Percentiles rank a stretch among this genome's conserved stretches.
Evolutionary conservation across 2,113 vertebrate species (phyloP).

Genomic region (Paradoxurus hermaphroditus): DNA sequence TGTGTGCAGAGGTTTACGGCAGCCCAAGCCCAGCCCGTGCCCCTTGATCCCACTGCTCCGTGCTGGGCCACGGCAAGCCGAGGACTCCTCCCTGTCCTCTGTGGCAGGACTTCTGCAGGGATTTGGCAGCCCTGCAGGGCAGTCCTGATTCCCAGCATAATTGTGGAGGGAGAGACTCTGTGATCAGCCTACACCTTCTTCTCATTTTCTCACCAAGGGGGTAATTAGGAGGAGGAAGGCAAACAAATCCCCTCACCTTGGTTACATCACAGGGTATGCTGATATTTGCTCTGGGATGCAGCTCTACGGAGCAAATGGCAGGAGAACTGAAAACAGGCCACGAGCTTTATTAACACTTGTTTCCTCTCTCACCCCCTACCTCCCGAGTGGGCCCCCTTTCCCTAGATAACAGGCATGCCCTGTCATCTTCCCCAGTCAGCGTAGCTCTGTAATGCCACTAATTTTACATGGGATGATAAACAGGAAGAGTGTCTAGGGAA

Average conservation of each 20-base stretch:
- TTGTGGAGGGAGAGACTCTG: conserved; percentile 16
- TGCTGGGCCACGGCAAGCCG: not conserved
- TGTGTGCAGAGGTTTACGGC: not conserved
- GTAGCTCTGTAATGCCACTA: not conserved
- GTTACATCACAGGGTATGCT: not conserved
- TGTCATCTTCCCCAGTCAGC: not conserved
- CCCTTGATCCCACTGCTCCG: not conserved
- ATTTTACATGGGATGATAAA: not conserved
- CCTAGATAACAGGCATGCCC: not conserved
- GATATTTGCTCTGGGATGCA: not conserved
- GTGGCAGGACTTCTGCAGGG: not conserved
- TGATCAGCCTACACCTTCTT: conserved; percentile 23
- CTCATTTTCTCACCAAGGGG: conserved; percentile 46
- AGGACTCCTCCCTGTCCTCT: conserved; percentile 10
- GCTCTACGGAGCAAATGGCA: not conserved
- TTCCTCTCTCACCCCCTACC: not conserved
- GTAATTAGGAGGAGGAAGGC: conserved; percentile 44
- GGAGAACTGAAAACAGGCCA: not conserved
- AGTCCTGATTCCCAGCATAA: conserved; percentile 4
- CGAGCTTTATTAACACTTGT: not conserved
- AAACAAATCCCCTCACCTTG: conserved; percentile 44
- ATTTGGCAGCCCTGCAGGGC: conserved; percentile 28
- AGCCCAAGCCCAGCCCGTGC: conserved; percentile 19
- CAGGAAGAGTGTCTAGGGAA: not conserved
- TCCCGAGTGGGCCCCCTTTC: not conserved